Evolutionary conservation across 2,113 vertebrate species (phyloP).

Genomic region (Pluvianellus socialis): DNA sequence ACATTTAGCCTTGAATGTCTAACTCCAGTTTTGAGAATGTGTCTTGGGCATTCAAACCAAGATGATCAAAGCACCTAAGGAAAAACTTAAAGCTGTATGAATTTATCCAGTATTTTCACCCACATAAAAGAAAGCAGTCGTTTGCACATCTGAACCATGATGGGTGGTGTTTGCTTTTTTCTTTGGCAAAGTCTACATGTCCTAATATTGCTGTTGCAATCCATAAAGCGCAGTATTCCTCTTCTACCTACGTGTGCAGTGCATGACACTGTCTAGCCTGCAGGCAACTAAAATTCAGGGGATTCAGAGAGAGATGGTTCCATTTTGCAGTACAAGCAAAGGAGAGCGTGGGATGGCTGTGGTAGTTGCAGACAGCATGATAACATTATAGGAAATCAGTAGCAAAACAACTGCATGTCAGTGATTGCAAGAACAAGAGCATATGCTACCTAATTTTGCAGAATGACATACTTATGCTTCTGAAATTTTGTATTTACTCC

Average conservation of each 20-base stretch:
- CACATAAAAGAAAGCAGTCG: background rate
- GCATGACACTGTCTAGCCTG: background rate
- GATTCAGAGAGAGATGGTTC: background rate
- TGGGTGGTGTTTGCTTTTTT: background rate
- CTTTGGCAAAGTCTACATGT: background rate
- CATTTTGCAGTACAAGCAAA: background rate
- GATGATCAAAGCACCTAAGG: background rate
- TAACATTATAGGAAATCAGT: background rate
- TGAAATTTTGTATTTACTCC: background rate
- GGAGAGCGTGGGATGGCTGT: accelerated
- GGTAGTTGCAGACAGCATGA: background rate
- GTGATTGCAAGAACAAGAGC: background rate
- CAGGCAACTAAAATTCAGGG: background rate
- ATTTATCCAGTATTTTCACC: background rate
- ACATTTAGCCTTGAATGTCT: background rate
- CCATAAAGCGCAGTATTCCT: background rate
- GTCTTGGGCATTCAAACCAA: background rate
- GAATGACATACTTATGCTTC: background rate
- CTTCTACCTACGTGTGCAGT: background rate
- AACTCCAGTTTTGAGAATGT: background rate
- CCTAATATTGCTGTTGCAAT: background rate
- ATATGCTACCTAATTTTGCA: background rate
- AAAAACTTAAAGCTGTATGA: background rate
- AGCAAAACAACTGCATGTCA: background rate
- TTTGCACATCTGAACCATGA: background rate